Evolutionary conservation across 2,113 vertebrate genomes (phyloP), one percentile per base, ranked within the genome.

Genomic region (Orthonyx spaldingii): DNA sequence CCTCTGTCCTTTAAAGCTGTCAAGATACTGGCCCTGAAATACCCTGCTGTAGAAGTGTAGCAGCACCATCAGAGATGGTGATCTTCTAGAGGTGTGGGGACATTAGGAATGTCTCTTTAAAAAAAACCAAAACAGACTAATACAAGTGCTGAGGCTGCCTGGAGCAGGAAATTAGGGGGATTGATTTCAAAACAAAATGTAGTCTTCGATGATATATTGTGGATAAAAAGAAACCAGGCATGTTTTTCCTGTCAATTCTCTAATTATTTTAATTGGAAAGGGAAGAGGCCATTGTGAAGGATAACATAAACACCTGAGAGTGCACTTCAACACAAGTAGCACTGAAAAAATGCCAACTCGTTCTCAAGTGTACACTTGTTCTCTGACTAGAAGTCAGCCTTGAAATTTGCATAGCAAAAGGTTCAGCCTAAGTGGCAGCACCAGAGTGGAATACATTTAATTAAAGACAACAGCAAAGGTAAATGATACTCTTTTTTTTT

Each of bases 391-490:
- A 96, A 94, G 93, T 77, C 92, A 97, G 96, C 89, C 96, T 97
- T 87, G 89, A 96, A 94, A 97, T 98, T 98, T 98, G 96, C 94
- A 96, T 97, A 96, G 95, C 86, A 96, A 96, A 96, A 94, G 93
- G 87, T 97, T 97, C 91, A 92, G 92, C 79, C 78, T 80, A 81
- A 97, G 97, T 96, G 83, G 93, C 93, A 93, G 74, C 80, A 92
- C 90, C 74, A 88, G 96, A 92, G 91, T 95, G 87, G 93, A 97
- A 98, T 97, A 84, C 95, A 93, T 97, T 97, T 97, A 98, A 98
- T 98, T 98, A 98, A 97, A 97, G 95, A 86, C 90, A 97, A 96
- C 90, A 96, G 93, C 91, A 97, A 98, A 98, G 91, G 93, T 97
- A 96, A 97, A 97, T 93, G 32, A 96, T 96, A 95, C 92, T 84